These are phyloP conservation scores for Dipus sagitta DNA, from an alignment of 2,797 vertebrate species.

Conservation along the genomic window DNA sequence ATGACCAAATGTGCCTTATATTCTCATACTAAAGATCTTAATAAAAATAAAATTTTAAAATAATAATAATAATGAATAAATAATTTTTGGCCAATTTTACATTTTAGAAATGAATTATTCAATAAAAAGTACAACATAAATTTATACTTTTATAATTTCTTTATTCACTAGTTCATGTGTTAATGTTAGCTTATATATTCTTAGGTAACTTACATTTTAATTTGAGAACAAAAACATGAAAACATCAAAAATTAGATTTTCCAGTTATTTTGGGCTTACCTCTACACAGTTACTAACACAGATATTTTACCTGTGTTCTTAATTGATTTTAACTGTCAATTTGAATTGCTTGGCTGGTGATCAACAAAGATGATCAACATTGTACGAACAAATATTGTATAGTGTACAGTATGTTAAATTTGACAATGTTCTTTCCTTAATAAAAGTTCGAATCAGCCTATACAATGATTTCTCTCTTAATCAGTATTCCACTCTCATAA, in stretches of 20 bases:
- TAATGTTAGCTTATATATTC: background rate
- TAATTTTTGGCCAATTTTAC: background rate
- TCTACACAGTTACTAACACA: background rate
- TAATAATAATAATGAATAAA: too few relatives aligned
- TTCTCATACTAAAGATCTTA: too few relatives aligned
- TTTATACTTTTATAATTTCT: background rate
- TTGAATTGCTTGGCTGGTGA: background rate
- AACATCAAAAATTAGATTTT: background rate
- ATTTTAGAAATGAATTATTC: background rate
- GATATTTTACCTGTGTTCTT: background rate
- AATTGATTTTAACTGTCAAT: conserved; percentile 13
- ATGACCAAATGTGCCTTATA: too few relatives aligned
- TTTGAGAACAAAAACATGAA: background rate
- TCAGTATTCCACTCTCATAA: background rate
- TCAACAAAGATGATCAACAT: background rate
- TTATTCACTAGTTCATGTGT: background rate
- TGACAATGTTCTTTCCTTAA: background rate
- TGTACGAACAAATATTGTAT: background rate
- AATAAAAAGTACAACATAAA: background rate
- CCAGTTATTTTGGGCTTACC: background rate
- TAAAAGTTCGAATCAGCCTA: background rate
- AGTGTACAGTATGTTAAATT: background rate
- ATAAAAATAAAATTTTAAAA: too few relatives aligned
- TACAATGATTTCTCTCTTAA: background rate
- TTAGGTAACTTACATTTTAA: background rate